phyloP scores from a whole-genome alignment of 2,797 vertebrate genomes.

The Picus viridis region DNA sequence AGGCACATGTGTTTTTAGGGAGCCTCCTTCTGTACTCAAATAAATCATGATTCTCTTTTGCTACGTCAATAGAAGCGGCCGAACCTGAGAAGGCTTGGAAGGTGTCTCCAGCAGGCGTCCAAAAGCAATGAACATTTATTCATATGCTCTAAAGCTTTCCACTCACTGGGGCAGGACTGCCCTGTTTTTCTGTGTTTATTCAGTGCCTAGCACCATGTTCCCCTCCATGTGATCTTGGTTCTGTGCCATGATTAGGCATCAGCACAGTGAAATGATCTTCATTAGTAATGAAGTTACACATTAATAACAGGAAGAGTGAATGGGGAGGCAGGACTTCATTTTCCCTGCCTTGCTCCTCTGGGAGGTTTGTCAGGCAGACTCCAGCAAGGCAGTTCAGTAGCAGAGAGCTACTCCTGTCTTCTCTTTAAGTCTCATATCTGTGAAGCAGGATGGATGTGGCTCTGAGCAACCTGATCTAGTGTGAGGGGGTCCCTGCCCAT shows the following conservation, averaged over 20 bases:
- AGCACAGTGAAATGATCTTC: neutral
- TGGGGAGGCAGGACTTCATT: neutral
- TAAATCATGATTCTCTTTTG: slow-evolving; percentile 17
- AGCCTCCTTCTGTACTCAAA: neutral
- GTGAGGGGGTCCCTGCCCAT: too few species aligned
- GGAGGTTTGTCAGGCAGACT: neutral
- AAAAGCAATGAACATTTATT: slow-evolving; percentile 24
- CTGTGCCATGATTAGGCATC: neutral
- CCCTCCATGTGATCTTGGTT: neutral
- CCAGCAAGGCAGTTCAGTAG: neutral
- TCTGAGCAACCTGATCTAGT: too few species aligned
- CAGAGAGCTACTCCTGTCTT: neutral
- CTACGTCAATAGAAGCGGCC: neutral
- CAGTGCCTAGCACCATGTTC: neutral
- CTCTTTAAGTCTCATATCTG: neutral
- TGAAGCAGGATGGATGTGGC: too few species aligned
- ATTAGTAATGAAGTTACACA: neutral
- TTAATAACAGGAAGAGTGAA: neutral
- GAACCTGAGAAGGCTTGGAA: slow-evolving; percentile 49
- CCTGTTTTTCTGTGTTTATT: slow-evolving; percentile 34
- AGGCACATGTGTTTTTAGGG: neutral
- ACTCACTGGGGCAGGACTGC: neutral
- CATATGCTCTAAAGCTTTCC: slow-evolving; percentile 26
- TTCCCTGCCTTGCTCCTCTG: neutral
- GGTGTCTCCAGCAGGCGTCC: neutral